These are phyloP conservation scores for Cyrtorhinus lividipennis DNA, from an alignment of 1,140 invertebrate genomes.

Conservation along the genomic window DNA sequence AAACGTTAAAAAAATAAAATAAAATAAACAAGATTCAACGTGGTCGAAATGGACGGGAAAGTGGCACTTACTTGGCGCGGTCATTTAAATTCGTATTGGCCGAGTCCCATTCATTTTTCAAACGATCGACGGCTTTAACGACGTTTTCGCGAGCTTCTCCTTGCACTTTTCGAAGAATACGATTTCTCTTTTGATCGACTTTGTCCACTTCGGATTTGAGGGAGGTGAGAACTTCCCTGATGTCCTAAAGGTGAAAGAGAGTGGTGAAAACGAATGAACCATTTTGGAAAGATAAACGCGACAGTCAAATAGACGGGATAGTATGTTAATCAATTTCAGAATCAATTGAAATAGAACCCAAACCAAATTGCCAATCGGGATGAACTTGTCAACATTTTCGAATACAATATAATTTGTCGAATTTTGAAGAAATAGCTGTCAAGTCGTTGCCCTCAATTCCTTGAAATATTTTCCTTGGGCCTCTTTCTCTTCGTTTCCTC, in stretches of 20 bases:
- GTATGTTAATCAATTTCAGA: too few relatives aligned
- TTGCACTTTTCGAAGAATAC: conserved; percentile 18
- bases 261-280: too few relatives aligned
- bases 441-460: too few relatives aligned
- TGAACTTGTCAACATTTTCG: too few relatives aligned
- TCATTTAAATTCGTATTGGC: conserved; percentile 20
- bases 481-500: too few relatives aligned
- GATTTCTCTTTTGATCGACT: conserved; percentile 20
- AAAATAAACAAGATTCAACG: background rate
- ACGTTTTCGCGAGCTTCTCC: conserved; percentile 19
- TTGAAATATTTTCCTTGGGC: too few relatives aligned
- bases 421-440: too few relatives aligned
- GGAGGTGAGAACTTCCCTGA: conserved; percentile 14
- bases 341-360: too few relatives aligned
- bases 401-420: too few relatives aligned
- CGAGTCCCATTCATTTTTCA: conserved; percentile 20
- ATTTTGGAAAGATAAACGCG: too few relatives aligned
- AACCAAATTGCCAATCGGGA: too few relatives aligned
- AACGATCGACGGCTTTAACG: conserved; percentile 18
- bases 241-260: conserved; percentile 8
- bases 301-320: too few relatives aligned
- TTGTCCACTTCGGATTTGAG: conserved; percentile 19
- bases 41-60: background rate
- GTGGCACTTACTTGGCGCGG: conserved; percentile 4
- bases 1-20: background rate